Base-by-base conservation (phyloP, 2,797 vertebrate genomes). In the Myotis pilosus region DNA sequence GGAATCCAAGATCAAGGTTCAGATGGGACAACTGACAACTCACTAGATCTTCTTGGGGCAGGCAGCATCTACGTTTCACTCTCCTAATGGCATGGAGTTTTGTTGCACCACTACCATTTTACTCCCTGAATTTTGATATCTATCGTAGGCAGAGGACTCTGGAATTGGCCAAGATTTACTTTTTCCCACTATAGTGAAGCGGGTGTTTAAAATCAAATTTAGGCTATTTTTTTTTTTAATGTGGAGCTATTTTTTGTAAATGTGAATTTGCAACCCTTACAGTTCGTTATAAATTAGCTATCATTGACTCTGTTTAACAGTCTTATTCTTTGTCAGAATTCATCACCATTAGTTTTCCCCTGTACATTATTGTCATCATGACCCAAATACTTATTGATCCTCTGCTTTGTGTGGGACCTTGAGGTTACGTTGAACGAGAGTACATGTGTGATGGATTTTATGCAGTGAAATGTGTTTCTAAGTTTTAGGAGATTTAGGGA, bases 401-500 rank as follows among this genome's bases (percentile, higher is more conserved):
- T 4, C 3, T 33, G 33, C 8, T 30, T 76, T 87, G 53, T 20
- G 19, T 74, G 74, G 49, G 47, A 80, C 36, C 81, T 22, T 64
- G 28, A 84, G 22, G 22, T 41, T 81, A 47, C 30, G 11, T 44
- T 86, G 10, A 92, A n/a, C 76, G 28, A 66, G 38, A 89, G 71
- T 33, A 64, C 44, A 60, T n/a, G 3, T 36, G 19, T 33, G 23
- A 7, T 62, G 66, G 75, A 72, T 72, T 53, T 86, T 86, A 83
- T 74, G 23, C 47, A 89, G 81, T 86, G 6, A 80, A 83, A 88
- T 55, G 7, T 44, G 13, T 33, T 81, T 83, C 38, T 68, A 83
- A 69, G 15, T 68, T 94, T 92, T 72, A 94, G n/a, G 33, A 88
- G 49, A 86, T 92, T 66, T 51, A 53, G 5, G 25, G 25, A 68